Conservation (phyloP, 2,797 vertebrate species). For the Lateolabrax maculatus region DNA sequence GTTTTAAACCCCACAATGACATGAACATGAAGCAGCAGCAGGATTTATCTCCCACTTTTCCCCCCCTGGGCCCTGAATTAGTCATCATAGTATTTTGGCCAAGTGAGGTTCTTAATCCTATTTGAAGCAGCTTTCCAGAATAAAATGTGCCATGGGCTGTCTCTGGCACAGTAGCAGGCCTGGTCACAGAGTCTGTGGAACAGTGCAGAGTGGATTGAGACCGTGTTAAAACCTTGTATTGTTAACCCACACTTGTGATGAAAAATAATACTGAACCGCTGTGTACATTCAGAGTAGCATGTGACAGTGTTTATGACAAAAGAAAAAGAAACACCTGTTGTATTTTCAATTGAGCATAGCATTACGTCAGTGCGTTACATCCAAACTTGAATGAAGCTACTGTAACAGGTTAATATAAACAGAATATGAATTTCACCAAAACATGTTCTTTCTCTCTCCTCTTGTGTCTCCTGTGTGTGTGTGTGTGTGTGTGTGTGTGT, state of each 20-base stretch:
- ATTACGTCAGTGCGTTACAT: not conserved
- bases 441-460: no score
- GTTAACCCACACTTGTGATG: not conserved
- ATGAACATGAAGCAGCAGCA: slow-evolving; percentile 16
- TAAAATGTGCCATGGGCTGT: slow-evolving; percentile 12
- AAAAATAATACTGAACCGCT: not conserved
- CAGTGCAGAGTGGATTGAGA: not conserved
- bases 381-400: not conserved
- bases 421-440: no score
- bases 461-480: no score
- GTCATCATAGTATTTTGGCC: slow-evolving; percentile 42
- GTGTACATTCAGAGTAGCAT: not conserved
- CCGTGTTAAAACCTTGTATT: slow-evolving; percentile 1
- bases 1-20: slow-evolving; percentile 37
- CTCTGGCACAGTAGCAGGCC: slow-evolving; percentile 6
- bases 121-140: slow-evolving; percentile 45
- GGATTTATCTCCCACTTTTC: slow-evolving; percentile 28
- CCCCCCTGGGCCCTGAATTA: slow-evolving; percentile 24
- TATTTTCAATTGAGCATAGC: not conserved
- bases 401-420: no score
- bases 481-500: no score
- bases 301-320: not conserved
- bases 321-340: not conserved
- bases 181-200: not conserved
- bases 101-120: slow-evolving; percentile 38